Conservation (phyloP, 92 coral and sea anemone genomes). For the Epizoanthus stellaris region DNA sequence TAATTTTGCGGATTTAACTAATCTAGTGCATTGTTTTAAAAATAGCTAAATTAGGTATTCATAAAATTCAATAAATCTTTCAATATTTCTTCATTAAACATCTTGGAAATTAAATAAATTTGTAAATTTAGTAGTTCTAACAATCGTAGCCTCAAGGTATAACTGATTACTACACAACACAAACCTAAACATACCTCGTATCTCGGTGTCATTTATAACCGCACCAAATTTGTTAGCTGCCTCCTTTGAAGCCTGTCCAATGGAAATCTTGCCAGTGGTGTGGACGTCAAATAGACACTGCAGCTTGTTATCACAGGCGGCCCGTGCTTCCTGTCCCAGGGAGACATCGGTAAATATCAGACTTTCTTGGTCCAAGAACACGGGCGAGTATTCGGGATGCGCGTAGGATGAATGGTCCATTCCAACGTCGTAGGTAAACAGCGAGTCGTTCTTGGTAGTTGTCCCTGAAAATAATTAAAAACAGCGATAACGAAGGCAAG, state of each 20-base stretch:
- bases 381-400: slow-evolving; percentile 64
- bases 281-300: slow-evolving; percentile 81
- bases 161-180: no score
- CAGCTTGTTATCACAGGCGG: slow-evolving; percentile 58
- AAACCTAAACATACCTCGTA: slow-evolving; percentile 47
- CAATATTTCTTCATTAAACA: no score
- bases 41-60: no score
- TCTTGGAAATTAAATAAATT: no score
- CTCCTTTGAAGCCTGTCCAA: slow-evolving; percentile 70
- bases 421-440: slow-evolving; percentile 64
- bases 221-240: slow-evolving; percentile 51
- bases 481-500: background rate
- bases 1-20: no score
- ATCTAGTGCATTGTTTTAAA: no score
- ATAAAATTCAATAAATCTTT: no score
- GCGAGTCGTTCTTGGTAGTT: slow-evolving; percentile 50
- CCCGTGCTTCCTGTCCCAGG: slow-evolving; percentile 63
- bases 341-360: slow-evolving; percentile 48
- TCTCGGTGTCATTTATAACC: slow-evolving; percentile 63
- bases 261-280: slow-evolving; percentile 71
- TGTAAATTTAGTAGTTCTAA: no score
- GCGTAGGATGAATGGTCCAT: slow-evolving; percentile 51
- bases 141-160: no score
- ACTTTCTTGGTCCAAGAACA: slow-evolving; percentile 57
- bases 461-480: slow-evolving; percentile 54